Evolutionary conservation across 2,797 vertebrate genomes (phyloP).

Genomic region (Mastacembelus armatus): DNA sequence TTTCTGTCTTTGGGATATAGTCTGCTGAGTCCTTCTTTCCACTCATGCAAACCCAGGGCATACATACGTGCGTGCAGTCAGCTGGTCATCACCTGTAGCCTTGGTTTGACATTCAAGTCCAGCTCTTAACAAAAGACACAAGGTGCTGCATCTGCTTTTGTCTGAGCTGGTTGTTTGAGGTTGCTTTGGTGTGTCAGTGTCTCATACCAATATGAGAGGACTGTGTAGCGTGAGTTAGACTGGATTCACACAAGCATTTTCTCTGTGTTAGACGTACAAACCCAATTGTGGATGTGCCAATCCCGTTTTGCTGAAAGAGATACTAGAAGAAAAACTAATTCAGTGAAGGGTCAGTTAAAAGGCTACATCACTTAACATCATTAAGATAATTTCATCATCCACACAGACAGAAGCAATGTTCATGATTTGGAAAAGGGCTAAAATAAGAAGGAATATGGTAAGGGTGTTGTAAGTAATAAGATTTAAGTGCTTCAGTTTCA

Average conservation of each 20-base stretch:
- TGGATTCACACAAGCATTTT: neutral
- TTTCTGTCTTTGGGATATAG: too few species aligned
- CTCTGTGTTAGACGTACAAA: too few species aligned
- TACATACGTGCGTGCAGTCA: constrained; percentile 13
- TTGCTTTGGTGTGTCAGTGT: neutral
- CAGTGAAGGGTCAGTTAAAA: neutral
- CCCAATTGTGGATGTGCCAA: too few species aligned
- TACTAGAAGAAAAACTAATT: too few species aligned
- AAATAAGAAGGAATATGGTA: neutral
- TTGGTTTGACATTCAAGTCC: neutral
- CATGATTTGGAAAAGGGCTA: neutral
- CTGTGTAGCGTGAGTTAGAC: neutral
- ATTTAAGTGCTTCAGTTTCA: neutral
- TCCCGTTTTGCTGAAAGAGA: too few species aligned
- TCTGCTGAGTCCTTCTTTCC: too few species aligned
- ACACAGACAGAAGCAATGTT: neutral
- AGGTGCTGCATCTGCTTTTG: constrained; percentile 16
- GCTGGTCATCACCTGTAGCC: constrained; percentile 12
- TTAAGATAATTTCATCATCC: neutral
- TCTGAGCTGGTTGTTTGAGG: neutral
- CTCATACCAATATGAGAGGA: neutral
- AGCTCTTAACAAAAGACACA: neutral
- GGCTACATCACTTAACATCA: neutral
- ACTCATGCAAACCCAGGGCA: neutral
- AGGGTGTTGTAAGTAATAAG: neutral